Evolutionary conservation across 2,113 vertebrate species (phyloP), one percentile per base, ranked within the genome.

Genomic region (Cebidichthys violaceus): DNA sequence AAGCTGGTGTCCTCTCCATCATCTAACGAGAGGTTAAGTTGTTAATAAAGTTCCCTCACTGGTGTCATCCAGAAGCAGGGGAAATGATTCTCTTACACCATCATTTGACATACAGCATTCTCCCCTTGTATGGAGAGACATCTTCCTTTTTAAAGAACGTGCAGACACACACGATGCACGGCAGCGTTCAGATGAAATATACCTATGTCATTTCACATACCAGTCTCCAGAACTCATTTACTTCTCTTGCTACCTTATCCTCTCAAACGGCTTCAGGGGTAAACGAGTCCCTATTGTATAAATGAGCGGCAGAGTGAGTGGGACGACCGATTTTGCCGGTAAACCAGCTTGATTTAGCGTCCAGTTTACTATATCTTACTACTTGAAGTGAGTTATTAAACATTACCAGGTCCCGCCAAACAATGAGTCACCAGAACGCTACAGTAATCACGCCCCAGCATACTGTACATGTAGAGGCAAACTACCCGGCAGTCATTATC

Each of bases 401-500:
- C 72, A 50, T 24, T 10, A 75, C 52, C 70, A 79, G 67, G 84
- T 62, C 67, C 52, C 84, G 85, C 72, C 82, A 83, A 83, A 76
- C 74, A 87, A 24, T 64, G 39, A 72, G 71, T 80, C 80, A 72
- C 41, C 54, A 33, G n/a, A 33, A 75, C 70, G 75, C 70, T 70
- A 52, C 54, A 71, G 77, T 69, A 84, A 81, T 89, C 82, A 85
- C 27, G 74, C 33, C 65, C 65, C 76, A 87, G 70, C 70, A 77
- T 33, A n/a, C 27, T 6, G 57, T 9, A 67, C 17, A 47, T 47
- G 66, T 50, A 64, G 57, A 62, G 65, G 79, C 47, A 82, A 86
- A 82, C 79, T 68, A 74, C 31, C 31, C 17, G 66, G 86, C 80
- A 67, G 31, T 76, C 77, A 90, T 87, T 90, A 89, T 92, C 87